phyloP scores from a whole-genome alignment of 2,888 invertebrate species.

The Eristalinus sepulchralis region DNA sequence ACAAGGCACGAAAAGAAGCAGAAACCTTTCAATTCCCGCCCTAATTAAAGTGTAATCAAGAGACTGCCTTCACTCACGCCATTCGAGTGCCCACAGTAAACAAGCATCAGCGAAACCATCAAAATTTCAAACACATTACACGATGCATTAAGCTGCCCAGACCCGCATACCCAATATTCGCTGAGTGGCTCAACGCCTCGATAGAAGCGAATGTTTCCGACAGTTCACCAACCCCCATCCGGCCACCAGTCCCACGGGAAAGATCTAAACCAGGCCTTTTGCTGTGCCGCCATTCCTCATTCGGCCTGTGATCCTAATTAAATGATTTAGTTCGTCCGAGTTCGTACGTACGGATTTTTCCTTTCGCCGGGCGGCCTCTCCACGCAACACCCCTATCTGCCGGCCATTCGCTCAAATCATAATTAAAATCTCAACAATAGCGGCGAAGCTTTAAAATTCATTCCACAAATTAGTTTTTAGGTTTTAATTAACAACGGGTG shows the following conservation, averaged over 20 bases:
- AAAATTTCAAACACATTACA: slow-evolving; percentile 23
- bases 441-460: slow-evolving; percentile 17
- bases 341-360: background rate
- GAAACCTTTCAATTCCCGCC: slow-evolving; percentile 2
- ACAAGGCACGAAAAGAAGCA: background rate
- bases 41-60: slow-evolving; percentile 36
- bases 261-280: background rate
- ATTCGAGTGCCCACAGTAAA: background rate
- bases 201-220: slow-evolving; percentile 22
- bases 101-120: slow-evolving; percentile 8
- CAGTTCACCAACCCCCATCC: slow-evolving; percentile 2
- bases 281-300: background rate
- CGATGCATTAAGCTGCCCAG: slow-evolving; percentile 11
- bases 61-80: background rate
- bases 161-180: slow-evolving; percentile 16
- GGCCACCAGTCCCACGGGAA: background rate
- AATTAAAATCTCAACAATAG: slow-evolving; percentile 41
- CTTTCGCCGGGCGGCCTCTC: background rate
- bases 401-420: slow-evolving; percentile 7
- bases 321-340: slow-evolving; percentile 20
- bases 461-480: slow-evolving; percentile 38
- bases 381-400: slow-evolving; percentile 13
- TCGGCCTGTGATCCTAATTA: slow-evolving; percentile 26
- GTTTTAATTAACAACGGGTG: slow-evolving; percentile 4
- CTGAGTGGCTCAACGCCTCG: background rate